Conservation (phyloP, 2,888 invertebrate genomes). For the Bellardia pandia region DNA sequence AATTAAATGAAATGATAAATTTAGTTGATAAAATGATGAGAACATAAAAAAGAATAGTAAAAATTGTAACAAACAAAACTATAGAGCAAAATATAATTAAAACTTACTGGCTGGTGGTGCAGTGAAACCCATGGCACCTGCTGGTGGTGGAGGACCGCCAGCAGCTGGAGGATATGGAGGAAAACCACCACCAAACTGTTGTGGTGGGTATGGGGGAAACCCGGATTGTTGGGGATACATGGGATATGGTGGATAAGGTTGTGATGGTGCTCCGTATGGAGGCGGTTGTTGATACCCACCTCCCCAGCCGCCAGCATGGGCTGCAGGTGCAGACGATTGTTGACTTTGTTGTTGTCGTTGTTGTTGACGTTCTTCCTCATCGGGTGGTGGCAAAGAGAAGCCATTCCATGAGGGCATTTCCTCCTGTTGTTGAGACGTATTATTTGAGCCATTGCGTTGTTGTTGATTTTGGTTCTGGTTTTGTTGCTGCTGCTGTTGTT, state of each 20-base stretch:
- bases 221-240: conserved; percentile 63
- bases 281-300: conserved; percentile 75
- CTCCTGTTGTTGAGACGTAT: conserved; percentile 61
- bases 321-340: conserved; percentile 66
- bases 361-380: conserved; percentile 71
- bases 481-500: conserved; percentile 56
- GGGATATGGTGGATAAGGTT: conserved; percentile 69
- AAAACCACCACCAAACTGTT: conserved; percentile 65
- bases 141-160: conserved; percentile 64
- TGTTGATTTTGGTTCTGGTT: conserved; percentile 44
- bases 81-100: conserved; percentile 55
- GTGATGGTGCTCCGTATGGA: conserved; percentile 71
- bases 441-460: conserved; percentile 58
- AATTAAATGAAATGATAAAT: conserved; percentile 3
- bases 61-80: conserved; percentile 41
- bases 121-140: conserved; percentile 81
- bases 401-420: conserved; percentile 80
- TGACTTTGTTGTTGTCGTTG: conserved; percentile 67
- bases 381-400: conserved; percentile 80
- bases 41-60: conserved; percentile 43
- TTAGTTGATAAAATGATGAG: conserved; percentile 9
- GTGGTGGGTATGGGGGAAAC: conserved; percentile 69
- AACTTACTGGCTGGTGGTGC: conserved; percentile 83
- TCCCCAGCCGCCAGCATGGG: conserved; percentile 55
- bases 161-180: conserved; percentile 72